Evolutionary conservation across 1,140 invertebrate genomes (phyloP), one percentile per base, ranked within the genome.

Genomic region (Augochlora pura): DNA sequence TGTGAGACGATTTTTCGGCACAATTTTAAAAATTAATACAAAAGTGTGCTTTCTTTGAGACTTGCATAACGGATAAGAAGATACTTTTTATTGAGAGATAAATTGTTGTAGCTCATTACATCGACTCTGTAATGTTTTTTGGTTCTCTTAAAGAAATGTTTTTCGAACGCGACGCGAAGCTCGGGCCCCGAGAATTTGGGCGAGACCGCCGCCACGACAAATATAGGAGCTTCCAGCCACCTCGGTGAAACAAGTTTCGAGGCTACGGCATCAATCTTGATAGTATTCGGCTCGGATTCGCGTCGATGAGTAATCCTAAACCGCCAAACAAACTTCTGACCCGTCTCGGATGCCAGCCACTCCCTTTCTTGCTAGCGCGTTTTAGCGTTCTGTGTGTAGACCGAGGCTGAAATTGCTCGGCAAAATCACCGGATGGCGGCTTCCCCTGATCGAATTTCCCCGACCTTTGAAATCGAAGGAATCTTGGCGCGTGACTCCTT

Each of bases 261-360:
- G 23, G 25, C 14, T 38, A 68, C 27, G 39, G 6, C 68, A n/a
- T 71, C 76, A 14, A 75, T 79, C 25, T 32, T 27, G 60, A 21
- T 12, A 18, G 52, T 66, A 32, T 39, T 38, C 39, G 59, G 60
- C 39, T 74, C 78, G 68, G 59, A 49, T 71, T 75, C 77, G 72
- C 54, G 67, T 32, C 81, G 52, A 76, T 62, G 72, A 80, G 78
- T 66, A 80, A 83, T 60, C 59, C 77, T 76, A 80, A 83, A 83
- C 71, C 77, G 23, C 49, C 62, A 38, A 80, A 76, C 67, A 80
- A 80, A 76, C n/a, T 73, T 64, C 57, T 23, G 7, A 27, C 54
- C 39, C 64, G 27, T 21, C 46, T 67, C 74, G 67, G 32, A n/a
- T 65, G 21, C 23, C 32, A 57, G 42, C 46, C 66, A 72, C 75